Percentiles rank a stretch among this genome's conserved stretches.
Conservation (phyloP, 2,113 vertebrate genomes). For the Hypanus sabinus region DNA sequence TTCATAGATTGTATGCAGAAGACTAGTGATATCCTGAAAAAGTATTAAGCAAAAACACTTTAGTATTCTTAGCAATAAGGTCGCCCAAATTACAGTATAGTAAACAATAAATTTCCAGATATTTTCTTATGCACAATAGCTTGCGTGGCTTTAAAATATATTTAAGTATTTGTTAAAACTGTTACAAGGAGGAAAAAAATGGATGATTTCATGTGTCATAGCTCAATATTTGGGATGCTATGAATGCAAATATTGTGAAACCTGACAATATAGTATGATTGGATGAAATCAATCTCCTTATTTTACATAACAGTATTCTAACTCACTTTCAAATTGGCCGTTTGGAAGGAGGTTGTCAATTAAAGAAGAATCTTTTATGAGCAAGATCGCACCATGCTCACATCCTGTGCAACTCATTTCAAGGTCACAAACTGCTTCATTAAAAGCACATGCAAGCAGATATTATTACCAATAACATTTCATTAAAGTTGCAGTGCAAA, state of each 20-base stretch:
- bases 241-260: not conserved
- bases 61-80: not conserved
- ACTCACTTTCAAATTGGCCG: not conserved
- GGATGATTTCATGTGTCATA: not conserved
- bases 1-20: slow-evolving; percentile 96
- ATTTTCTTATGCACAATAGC: not conserved
- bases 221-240: not conserved
- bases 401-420: not conserved
- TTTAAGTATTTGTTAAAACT: not conserved
- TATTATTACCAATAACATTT: not conserved
- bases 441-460: not conserved
- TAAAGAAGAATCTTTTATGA: not conserved
- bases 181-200: not conserved
- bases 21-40: slow-evolving; percentile 89
- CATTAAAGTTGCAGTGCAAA: not conserved
- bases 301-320: not conserved
- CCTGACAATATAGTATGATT: not conserved
- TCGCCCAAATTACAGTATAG: not conserved
- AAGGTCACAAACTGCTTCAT: not conserved
- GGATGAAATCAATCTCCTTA: not conserved
- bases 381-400: not conserved
- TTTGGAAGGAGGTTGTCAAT: not conserved
- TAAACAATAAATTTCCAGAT: not conserved
- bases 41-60: not conserved
- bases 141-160: not conserved